A percentile compares a stretch with the other conserved stretches of the same genome.
Conservation (phyloP, 2,797 vertebrate species). For the Sciurus vulgaris region DNA sequence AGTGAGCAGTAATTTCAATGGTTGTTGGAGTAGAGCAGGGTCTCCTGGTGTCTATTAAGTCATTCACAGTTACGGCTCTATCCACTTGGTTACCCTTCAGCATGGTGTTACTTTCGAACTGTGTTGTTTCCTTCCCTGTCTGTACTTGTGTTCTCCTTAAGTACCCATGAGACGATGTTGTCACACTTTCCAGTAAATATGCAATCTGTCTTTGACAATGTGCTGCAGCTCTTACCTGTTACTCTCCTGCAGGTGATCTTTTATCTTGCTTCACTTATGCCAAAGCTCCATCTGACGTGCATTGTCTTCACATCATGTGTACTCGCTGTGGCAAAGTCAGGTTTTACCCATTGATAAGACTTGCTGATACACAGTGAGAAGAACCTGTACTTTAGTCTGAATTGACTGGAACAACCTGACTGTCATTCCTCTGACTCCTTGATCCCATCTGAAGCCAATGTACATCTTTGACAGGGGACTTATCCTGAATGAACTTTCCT, state of each 20-base stretch:
- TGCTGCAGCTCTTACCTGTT: not conserved
- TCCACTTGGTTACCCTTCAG: not conserved
- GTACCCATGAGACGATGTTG: not conserved
- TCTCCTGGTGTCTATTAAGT: not conserved
- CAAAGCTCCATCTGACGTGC: not conserved
- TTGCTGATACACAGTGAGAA: not conserved
- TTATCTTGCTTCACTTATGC: not conserved
- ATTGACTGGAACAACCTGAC: not conserved
- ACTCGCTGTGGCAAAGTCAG: not conserved
- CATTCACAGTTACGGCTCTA: not conserved
- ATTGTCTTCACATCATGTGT: not conserved
- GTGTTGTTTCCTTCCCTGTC: not conserved
- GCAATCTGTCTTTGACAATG: not conserved
- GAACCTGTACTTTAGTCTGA: slow-evolving; percentile 2
- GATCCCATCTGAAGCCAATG: slow-evolving; percentile 8
- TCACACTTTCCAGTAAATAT: not conserved
- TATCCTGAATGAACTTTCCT: not conserved
- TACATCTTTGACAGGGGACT: not conserved
- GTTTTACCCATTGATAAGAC: not conserved
- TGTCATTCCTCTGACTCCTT: not conserved
- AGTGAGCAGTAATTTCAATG: not conserved
- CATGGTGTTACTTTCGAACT: not conserved
- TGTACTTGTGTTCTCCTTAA: not conserved
- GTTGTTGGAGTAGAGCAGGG: not conserved
- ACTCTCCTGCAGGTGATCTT: not conserved